phyloP scores from a whole-genome alignment of 2,888 invertebrate species.

The Tanytarsus gracilentus region DNA sequence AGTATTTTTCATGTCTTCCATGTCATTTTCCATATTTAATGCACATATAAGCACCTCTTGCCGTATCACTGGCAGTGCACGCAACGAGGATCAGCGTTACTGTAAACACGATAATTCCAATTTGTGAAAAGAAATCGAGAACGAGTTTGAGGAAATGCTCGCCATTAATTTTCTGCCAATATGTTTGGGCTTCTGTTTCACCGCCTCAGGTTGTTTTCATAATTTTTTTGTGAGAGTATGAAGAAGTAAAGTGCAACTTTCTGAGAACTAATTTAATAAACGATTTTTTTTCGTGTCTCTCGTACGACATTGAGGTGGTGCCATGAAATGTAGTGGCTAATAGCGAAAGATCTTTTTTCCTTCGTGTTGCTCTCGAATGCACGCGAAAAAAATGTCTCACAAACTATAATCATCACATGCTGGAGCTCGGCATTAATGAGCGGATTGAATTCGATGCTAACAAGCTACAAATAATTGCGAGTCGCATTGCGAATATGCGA shows the following conservation, averaged over 20 bases:
- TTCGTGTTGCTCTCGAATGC: not conserved
- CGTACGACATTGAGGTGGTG: conserved; percentile 12
- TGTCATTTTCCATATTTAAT: not conserved
- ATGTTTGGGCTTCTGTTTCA: conserved; percentile 27
- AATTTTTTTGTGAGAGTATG: too few relatives aligned
- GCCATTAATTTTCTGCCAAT: conserved; percentile 6
- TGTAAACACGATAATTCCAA: conserved; percentile 16
- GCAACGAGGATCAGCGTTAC: conserved; percentile 14
- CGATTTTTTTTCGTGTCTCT: not conserved
- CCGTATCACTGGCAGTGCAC: not conserved
- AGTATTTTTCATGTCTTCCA: not conserved
- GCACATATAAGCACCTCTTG: not conserved
- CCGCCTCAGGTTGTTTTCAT: too few relatives aligned
- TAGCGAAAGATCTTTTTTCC: too few relatives aligned
- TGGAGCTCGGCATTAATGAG: too few relatives aligned
- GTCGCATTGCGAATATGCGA: too few relatives aligned
- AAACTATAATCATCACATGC: too few relatives aligned
- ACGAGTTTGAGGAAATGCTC: conserved; percentile 6
- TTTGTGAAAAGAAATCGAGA: not conserved
- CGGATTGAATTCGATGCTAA: too few relatives aligned
- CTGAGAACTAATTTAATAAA: conserved; percentile 25
- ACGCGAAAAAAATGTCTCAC: too few relatives aligned
- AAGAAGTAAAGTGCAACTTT: conserved; percentile 11
- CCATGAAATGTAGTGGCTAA: not conserved
- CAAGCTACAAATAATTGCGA: too few relatives aligned